Evolutionary conservation across 2,888 invertebrate species (phyloP), one percentile per base, ranked within the genome.

Genomic region (Xylota sylvarum): DNA sequence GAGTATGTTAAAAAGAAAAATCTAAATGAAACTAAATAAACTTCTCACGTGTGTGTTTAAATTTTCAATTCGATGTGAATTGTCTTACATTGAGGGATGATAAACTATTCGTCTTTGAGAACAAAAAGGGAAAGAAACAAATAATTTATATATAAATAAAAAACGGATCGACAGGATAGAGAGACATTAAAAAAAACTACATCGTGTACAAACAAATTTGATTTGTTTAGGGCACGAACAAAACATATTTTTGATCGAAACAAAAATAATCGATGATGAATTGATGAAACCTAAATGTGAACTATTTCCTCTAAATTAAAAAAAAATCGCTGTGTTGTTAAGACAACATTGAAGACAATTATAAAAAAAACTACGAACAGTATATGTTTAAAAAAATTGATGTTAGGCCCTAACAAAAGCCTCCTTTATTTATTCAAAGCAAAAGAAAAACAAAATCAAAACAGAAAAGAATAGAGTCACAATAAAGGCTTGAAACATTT

Each of bases 81-180:
- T 48, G 10, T 48, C 30, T 32, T 46, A 23, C 12, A 62, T 19
- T 48, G 14, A 50, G n/a, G n/a, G 17, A 58, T 35, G n/a, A 35
- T 5, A 27, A 32, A 37, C 7, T n/a, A 35, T 50, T 60, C 32
- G 23, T 56, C 56, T 58, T 17, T 19, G 14, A 17, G 10, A 14
- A 60, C 14, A 23, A 35, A 9, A 30, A 56, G 17, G 43, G 27
- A 37, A 46, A 70, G 7, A 12, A 56, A 70, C 17, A 43, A 60
- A 72, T 17, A 43, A 14, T 27, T 0, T 27, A 48, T 30, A 74
- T 10, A 67, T 48, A 9, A 23, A 48, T 40, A 40, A 5, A 55
- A 48, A 50, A 73, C 56, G 14, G 56, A 62, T 70, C 67, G 72
- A 64, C 86, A 86, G 86, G 86, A 86, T 86, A 86, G 86, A 77